Evolutionary conservation across 2,888 invertebrate genomes (phyloP), one percentile per base, ranked within the genome.

Genomic region (Patella ulyssiponensis): DNA sequence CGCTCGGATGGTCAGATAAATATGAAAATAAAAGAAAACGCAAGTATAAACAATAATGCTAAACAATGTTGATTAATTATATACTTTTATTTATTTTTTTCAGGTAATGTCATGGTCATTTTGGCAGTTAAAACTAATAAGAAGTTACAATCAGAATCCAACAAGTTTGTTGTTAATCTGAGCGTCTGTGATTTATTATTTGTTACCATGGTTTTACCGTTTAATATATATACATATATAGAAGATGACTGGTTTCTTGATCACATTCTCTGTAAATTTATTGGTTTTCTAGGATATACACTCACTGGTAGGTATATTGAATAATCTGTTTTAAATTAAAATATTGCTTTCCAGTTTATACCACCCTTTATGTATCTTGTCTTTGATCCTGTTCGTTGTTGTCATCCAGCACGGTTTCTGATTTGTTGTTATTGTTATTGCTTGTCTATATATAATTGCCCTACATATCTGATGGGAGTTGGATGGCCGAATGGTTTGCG

Each of bases 151-250:
- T 84, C 83, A 0, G 76, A 79, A 27, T 84, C 85, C 69, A 86
- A 86, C 71, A 71, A 83, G 20, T 85, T 86, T 64, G 80, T 86
- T 52, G 80, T 84, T 44, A 86, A 86, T 75, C 80, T 86, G 51
- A 83, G 84, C 70, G 73, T 83, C 14, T 85, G 85, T 58, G 85
- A 86, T 75, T 80, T 86, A 0, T 69, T 85, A 33, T 83, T 82
- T 53, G 83, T 84, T 20, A 72, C 79, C 5, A 69, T 81, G 71
- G 81, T 86, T n/a, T 77, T 86, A 44, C 86, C 86, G 4, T 84
- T 86, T 78, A 85, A 85, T 77, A 83, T 86, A 74, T 85, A 86
- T 79, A 85, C 86, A n/a, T 86, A 84, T 54, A 76, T 83, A 0
- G 17, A 52, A 5, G 77, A 86, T 17, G 83, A 81, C 17, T 84